These are phyloP conservation scores for Antheraea yamamai DNA, from an alignment of 2,888 invertebrate genomes.

Conservation along the genomic window DNA sequence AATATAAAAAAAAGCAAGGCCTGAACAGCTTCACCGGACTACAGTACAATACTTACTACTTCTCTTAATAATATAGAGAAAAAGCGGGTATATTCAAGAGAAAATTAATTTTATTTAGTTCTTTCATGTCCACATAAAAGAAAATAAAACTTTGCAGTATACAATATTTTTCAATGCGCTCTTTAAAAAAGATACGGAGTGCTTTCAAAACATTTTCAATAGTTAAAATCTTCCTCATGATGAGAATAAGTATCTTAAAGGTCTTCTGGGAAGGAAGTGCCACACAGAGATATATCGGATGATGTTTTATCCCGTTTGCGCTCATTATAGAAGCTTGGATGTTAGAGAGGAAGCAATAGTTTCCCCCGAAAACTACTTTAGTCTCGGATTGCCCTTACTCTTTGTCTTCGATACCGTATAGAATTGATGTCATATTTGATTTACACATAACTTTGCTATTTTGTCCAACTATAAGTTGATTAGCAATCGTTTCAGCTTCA, in stretches of 20 bases:
- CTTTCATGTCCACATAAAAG: neutral
- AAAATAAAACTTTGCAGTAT: neutral
- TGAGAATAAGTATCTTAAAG: constrained; percentile 34
- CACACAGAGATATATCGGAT: constrained; percentile 28
- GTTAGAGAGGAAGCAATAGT: constrained; percentile 32
- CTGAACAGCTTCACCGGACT: too few relatives aligned
- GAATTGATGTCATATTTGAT: neutral
- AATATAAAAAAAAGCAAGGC: too few relatives aligned
- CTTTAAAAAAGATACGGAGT: constrained; percentile 3
- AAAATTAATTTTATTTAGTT: neutral
- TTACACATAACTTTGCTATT: neutral
- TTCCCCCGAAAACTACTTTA: constrained; percentile 29
- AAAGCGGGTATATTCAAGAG: neutral
- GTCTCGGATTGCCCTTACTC: constrained; percentile 27
- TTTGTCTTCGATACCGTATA: neutral
- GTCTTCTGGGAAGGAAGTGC: constrained; percentile 34
- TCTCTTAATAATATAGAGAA: neutral
- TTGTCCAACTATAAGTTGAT: too few relatives aligned
- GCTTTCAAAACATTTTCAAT: constrained; percentile 23
- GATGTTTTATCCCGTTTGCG: constrained; percentile 29
- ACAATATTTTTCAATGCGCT: neutral
- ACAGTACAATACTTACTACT: neutral
- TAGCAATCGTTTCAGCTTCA: too few relatives aligned
- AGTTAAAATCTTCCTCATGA: constrained; percentile 30
- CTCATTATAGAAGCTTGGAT: constrained; percentile 23